A percentile compares a stretch with the other conserved stretches of the same genome.
Evolutionary conservation across 2,113 vertebrate genomes (phyloP).

Genomic region (Cryptotis parvus): DNA sequence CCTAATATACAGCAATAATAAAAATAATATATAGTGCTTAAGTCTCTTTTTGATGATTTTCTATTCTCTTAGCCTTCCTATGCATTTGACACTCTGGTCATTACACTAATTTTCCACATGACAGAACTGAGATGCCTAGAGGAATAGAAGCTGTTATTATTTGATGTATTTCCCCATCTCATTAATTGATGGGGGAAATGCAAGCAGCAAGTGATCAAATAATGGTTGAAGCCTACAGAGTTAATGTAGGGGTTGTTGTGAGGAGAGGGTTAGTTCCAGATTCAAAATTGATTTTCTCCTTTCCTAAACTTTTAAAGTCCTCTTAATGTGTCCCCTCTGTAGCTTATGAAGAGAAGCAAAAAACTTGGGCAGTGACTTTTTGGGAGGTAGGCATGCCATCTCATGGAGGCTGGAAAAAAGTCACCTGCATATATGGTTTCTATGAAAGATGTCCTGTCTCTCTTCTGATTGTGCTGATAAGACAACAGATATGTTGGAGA

Average conservation of each 20-base stretch:
- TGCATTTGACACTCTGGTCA: background rate
- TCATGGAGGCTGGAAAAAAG: background rate
- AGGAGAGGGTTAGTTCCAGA: too few species aligned
- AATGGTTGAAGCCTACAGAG: background rate
- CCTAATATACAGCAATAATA: background rate
- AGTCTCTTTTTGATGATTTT: background rate
- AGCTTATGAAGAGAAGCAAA: background rate
- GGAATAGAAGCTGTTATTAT: background rate
- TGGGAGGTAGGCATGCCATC: background rate
- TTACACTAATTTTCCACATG: background rate
- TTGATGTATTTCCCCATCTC: background rate
- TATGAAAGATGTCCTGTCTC: background rate
- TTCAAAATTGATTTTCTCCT: background rate
- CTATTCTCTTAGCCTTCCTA: background rate
- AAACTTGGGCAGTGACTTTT: background rate
- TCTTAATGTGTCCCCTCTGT: background rate
- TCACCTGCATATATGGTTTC: background rate
- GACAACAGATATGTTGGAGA: background rate
- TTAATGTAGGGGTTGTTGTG: background rate
- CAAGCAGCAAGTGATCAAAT: background rate
- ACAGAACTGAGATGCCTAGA: background rate
- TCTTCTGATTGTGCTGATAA: background rate
- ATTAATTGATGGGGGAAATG: background rate
- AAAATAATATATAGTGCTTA: background rate
- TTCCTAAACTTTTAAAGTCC: background rate